phyloP scores from a whole-genome alignment of 2,888 invertebrate genomes.

The Hermaeophaga mercurialis region DNA sequence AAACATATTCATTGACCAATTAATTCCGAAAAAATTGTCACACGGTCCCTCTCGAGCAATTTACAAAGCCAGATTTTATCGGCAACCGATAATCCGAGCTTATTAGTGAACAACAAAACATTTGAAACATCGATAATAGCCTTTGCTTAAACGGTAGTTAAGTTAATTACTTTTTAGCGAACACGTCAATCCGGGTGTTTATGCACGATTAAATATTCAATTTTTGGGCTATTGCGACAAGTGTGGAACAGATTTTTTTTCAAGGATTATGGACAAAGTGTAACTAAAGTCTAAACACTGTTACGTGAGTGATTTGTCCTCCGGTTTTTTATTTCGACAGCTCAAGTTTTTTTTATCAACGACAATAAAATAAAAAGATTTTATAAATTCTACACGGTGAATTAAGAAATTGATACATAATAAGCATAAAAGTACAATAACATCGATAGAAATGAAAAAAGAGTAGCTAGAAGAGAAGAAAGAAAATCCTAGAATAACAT shows the following conservation, averaged over 20 bases:
- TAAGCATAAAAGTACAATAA: no score
- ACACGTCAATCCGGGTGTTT: constrained; percentile 8
- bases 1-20: constrained; percentile 16
- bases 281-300: background rate
- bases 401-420: no score
- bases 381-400: no score
- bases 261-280: background rate
- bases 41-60: background rate
- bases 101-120: constrained; percentile 16
- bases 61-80: constrained; percentile 15
- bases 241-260: constrained; percentile 2
- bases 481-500: no score
- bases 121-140: constrained; percentile 21
- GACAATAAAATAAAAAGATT: no score
- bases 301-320: background rate
- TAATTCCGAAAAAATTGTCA: constrained; percentile 15
- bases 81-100: constrained; percentile 2
- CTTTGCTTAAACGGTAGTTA: constrained; percentile 26
- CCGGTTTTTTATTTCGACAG: background rate
- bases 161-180: constrained; percentile 20
- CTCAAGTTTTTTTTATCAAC: no score
- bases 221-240: constrained; percentile 7
- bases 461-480: no score
- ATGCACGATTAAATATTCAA: constrained; percentile 15
- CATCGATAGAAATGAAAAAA: no score